Percentiles rank a stretch among this genome's conserved stretches.
phyloP scores from a whole-genome alignment of 64 coral and sea anemone species.

The Stichodactyla helianthus region DNA sequence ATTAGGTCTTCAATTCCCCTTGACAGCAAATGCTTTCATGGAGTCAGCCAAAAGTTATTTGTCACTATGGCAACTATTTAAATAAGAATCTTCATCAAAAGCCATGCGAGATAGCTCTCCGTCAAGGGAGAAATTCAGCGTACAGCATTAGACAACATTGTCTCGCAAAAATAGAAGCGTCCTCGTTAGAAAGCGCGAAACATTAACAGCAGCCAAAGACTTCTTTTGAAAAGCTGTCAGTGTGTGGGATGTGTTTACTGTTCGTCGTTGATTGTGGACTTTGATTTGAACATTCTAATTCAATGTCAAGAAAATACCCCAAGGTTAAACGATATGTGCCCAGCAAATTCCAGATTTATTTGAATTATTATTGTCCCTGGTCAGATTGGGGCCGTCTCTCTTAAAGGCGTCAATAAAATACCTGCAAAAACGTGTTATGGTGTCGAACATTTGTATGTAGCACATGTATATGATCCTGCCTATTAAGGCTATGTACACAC shows the following conservation, averaged over 20 bases:
- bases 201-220: neutral
- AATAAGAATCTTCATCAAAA: neutral
- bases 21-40: constrained; percentile 9
- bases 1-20: constrained; percentile 13
- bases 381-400: neutral
- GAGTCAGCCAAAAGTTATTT: neutral
- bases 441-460: neutral
- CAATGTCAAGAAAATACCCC: neutral
- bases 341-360: neutral
- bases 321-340: neutral
- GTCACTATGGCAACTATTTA: neutral
- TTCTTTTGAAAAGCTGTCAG: neutral
- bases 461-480: constrained; percentile 55
- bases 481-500: constrained; percentile 66
- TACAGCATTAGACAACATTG: neutral
- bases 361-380: neutral
- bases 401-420: neutral
- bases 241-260: constrained; percentile 31
- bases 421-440: neutral
- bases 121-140: neutral
- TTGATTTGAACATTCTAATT: constrained; percentile 10
- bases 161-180: neutral
- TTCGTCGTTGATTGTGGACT: constrained; percentile 20
- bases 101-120: neutral
- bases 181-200: neutral